Evolutionary conservation across 2,888 invertebrate genomes (phyloP).

Genomic region (Eulithis prunata): DNA sequence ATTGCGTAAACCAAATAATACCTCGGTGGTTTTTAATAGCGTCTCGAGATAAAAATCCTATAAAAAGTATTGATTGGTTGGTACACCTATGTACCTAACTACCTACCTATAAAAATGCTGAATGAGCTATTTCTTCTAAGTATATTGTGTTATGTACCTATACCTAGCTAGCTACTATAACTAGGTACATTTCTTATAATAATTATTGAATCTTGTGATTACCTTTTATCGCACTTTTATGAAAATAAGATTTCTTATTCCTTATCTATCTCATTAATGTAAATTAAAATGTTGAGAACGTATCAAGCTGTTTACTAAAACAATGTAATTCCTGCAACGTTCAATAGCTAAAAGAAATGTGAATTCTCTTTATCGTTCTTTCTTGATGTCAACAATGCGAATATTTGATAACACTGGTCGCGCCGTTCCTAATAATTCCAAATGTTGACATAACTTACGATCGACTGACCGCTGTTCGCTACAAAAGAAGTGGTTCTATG

Average conservation of each 20-base stretch:
- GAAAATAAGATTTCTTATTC: too few species aligned
- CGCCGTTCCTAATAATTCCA: conserved; percentile 50
- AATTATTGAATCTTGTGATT: too few species aligned
- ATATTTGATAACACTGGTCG: conserved; percentile 73
- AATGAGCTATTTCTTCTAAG: not conserved
- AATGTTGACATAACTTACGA: conserved; percentile 67
- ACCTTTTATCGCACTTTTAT: too few species aligned
- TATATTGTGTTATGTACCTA: too few species aligned
- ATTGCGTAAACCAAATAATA: not conserved
- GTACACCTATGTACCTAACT: too few species aligned
- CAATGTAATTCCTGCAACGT: conserved; percentile 1
- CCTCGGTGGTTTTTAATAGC: conserved; percentile 23
- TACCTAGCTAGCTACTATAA: too few species aligned
- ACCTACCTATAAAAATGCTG: not conserved
- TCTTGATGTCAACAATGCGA: conserved; percentile 59
- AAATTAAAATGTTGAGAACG: too few species aligned
- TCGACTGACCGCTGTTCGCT: conserved; percentile 15
- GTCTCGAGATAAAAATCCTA: conserved; percentile 69
- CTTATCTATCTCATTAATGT: too few species aligned
- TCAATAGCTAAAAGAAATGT: conserved; percentile 7
- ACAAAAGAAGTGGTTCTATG: conserved; percentile 15
- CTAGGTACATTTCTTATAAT: too few species aligned
- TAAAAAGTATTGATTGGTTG: conserved; percentile 56
- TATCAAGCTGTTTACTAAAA: not conserved
- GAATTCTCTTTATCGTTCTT: conserved; percentile 60